Conservation (phyloP, 2,797 vertebrate genomes). For the Staurois parvus region DNA sequence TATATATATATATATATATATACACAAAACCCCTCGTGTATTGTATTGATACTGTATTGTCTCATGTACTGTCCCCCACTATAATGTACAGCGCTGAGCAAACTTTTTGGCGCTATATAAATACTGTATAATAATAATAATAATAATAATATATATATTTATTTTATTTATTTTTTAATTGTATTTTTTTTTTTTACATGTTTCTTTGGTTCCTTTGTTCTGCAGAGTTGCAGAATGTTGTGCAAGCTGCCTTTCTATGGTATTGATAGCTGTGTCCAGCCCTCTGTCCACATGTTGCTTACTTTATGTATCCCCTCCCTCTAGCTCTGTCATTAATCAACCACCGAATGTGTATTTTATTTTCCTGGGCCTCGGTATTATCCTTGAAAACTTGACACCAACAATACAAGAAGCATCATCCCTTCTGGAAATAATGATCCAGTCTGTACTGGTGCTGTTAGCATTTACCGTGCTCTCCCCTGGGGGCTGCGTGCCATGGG, state of each 20-base stretch:
- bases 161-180: no score
- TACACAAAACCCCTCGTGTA: no score
- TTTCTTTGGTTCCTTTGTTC: no score
- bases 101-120: no score
- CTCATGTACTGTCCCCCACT: no score
- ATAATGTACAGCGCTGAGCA: no score
- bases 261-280: not conserved
- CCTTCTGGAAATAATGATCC: not conserved
- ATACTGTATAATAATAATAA: no score
- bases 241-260: not conserved
- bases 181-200: not conserved
- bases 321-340: constrained; percentile 10
- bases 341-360: not conserved
- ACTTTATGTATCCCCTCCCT: constrained; percentile 15
- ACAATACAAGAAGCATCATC: not conserved
- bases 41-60: no score
- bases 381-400: not conserved
- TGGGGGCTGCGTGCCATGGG: not conserved
- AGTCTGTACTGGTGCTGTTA: not conserved
- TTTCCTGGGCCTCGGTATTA: not conserved
- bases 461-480: not conserved
- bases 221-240: not conserved
- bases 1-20: not conserved
- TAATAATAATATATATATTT: not conserved
- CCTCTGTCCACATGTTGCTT: not conserved